phyloP scores from a whole-genome alignment of 2,113 vertebrate species.

The Polypterus bichir region DNA sequence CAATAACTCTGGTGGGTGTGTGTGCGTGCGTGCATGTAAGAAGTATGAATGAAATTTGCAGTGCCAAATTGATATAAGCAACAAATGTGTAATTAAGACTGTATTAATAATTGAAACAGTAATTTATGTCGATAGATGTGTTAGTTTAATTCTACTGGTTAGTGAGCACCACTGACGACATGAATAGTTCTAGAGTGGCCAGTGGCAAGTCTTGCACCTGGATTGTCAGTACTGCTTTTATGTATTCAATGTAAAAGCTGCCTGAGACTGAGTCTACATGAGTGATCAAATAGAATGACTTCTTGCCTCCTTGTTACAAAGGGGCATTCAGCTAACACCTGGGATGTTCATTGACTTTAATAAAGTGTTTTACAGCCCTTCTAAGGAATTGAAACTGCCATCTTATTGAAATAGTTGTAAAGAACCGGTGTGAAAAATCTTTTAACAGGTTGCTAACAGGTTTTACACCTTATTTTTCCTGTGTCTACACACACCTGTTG shows the following conservation, averaged over 20 bases:
- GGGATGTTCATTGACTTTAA: conserved; percentile 27
- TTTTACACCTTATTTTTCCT: conserved; percentile 27
- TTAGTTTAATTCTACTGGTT: too few relatives aligned
- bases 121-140: too few relatives aligned
- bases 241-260: conserved; percentile 7
- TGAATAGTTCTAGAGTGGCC: too few relatives aligned
- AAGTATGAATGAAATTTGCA: too few relatives aligned
- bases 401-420: conserved; percentile 30
- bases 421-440: conserved; percentile 34
- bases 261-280: conserved; percentile 14
- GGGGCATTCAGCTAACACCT: conserved; percentile 35
- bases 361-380: conserved; percentile 39
- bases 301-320: conserved; percentile 24
- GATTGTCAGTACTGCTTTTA: too few relatives aligned
- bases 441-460: conserved; percentile 14
- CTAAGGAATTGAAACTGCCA: conserved; percentile 29
- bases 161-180: too few relatives aligned
- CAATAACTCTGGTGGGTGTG: too few relatives aligned
- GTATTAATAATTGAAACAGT: too few relatives aligned
- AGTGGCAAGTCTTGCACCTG: too few relatives aligned
- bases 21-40: too few relatives aligned
- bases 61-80: too few relatives aligned
- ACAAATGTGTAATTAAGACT: too few relatives aligned
- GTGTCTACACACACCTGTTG: conserved; percentile 32
- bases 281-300: conserved; percentile 13